Conservation (phyloP, 2,888 invertebrate genomes). For the Teleiodes luculella region DNA sequence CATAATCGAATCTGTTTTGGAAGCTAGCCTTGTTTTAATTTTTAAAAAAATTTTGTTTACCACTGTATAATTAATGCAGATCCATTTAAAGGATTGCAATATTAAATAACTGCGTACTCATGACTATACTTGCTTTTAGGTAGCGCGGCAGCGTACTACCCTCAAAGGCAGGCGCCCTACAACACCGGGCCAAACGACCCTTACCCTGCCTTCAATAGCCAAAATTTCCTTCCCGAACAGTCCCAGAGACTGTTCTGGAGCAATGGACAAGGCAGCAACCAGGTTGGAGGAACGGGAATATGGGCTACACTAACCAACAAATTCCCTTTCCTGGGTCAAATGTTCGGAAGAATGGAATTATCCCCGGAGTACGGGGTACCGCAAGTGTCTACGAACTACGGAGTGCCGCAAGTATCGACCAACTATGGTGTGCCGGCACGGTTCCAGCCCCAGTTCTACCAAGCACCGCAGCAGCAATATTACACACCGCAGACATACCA, state of each 20-base stretch:
- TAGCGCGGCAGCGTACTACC: constrained; percentile 55
- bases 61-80: too few species aligned
- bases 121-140: constrained; percentile 45
- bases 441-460: constrained; percentile 21
- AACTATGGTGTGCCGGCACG: constrained; percentile 26
- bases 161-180: constrained; percentile 58
- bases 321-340: constrained; percentile 62
- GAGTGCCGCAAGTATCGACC: constrained; percentile 15
- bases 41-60: background rate
- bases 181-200: constrained; percentile 57
- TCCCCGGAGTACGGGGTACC: constrained; percentile 44
- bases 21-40: background rate
- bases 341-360: constrained; percentile 67
- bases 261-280: constrained; percentile 56
- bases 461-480: constrained; percentile 15
- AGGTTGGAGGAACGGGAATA: constrained; percentile 65
- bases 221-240: constrained; percentile 49
- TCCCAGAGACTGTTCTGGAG: constrained; percentile 68
- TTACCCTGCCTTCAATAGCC: constrained; percentile 45
- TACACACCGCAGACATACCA: constrained; percentile 18
- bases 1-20: background rate
- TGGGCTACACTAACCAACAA: constrained; percentile 69
- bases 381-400: constrained; percentile 23
- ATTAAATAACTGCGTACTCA: background rate
- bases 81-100: background rate